Conservation (phyloP, 2,797 vertebrate genomes). For the Pyrocephalus nanus region DNA sequence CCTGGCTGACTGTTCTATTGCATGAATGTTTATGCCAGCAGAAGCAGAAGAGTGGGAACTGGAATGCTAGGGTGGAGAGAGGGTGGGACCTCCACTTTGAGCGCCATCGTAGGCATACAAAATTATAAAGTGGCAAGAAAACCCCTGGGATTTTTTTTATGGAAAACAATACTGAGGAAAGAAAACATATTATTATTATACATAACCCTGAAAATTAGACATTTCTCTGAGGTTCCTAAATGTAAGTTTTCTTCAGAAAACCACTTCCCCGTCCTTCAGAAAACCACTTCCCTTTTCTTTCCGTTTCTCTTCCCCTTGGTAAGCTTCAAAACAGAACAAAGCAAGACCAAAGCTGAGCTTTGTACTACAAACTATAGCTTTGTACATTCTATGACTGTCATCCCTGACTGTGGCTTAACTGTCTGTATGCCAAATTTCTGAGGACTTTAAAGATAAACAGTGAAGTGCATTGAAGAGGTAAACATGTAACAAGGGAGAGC, state of each 20-base stretch:
- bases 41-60: neutral
- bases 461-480: neutral
- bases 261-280: neutral
- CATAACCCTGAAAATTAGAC: neutral
- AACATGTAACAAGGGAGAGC: neutral
- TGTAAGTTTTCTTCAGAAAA: neutral
- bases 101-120: neutral
- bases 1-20: neutral
- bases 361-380: neutral
- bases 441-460: neutral
- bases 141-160: rapidly evolving
- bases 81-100: neutral
- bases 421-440: neutral
- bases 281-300: neutral
- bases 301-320: neutral
- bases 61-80: neutral
- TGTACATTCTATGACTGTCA: neutral
- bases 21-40: neutral
- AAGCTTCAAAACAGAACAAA: neutral
- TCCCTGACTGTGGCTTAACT: neutral
- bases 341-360: neutral
- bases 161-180: neutral
- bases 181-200: neutral
- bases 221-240: neutral
- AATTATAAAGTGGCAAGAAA: neutral